These are phyloP conservation scores for Taxidea taxus DNA, from an alignment of 2,113 vertebrate genomes.

Conservation along the genomic window DNA sequence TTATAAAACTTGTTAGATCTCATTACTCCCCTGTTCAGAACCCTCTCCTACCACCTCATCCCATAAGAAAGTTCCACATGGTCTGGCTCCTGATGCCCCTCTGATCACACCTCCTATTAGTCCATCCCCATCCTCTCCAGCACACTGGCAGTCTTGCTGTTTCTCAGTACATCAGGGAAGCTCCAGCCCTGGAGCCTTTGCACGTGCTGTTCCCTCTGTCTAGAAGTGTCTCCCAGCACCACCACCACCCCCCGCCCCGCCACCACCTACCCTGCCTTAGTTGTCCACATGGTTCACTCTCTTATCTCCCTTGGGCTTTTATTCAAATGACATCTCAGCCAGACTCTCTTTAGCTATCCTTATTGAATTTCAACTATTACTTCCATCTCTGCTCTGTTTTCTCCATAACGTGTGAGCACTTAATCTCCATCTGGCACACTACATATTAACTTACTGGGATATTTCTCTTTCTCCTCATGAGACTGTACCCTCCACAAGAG, in stretches of 20 bases:
- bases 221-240: neutral
- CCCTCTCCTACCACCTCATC: neutral
- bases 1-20: neutral
- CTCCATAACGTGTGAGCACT: neutral
- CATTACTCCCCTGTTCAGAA: neutral
- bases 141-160: neutral
- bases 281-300: neutral
- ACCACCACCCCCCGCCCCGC: too few relatives aligned
- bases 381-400: neutral
- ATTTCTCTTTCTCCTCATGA: neutral
- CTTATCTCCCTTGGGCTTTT: neutral
- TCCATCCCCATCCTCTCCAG: neutral
- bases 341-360: neutral
- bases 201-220: neutral
- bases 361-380: neutral
- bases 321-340: neutral
- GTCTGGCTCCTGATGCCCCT: neutral
- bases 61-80: too few relatives aligned
- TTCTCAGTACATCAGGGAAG: neutral
- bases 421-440: neutral
- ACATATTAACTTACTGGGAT: neutral
- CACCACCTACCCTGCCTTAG: accelerated
- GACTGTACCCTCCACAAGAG: neutral
- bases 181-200: neutral
- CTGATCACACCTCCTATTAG: neutral